phyloP scores from a whole-genome alignment of 2,797 vertebrate species.

The Rhyacichthys aspro region DNA sequence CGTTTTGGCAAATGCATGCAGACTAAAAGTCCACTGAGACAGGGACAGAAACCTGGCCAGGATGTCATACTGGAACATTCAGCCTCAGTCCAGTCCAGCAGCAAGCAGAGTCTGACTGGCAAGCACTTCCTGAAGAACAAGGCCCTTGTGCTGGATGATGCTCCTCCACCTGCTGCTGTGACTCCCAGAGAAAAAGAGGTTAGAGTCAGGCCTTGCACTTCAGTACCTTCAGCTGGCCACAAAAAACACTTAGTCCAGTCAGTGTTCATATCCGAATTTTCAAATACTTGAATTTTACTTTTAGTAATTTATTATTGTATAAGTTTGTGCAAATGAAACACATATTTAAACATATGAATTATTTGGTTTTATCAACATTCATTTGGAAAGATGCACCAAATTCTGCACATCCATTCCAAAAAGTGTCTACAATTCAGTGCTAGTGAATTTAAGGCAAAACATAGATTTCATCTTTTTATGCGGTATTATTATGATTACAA shows the following conservation, averaged over 20 bases:
- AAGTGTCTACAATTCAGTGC: too few relatives aligned
- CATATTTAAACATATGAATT: too few relatives aligned
- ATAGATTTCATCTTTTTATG: too few relatives aligned
- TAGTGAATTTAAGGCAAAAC: too few relatives aligned
- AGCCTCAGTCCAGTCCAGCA: constrained; percentile 41
- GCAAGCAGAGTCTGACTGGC: constrained; percentile 12
- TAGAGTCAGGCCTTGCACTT: constrained; percentile 9
- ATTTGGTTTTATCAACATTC: too few relatives aligned
- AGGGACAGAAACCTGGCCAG: neutral
- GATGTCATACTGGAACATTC: neutral
- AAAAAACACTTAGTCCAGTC: too few relatives aligned
- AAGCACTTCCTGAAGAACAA: constrained; percentile 78
- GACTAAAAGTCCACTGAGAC: constrained; percentile 2
- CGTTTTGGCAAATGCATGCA: constrained; percentile 63
- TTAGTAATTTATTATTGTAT: too few relatives aligned
- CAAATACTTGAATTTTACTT: constrained; percentile 40
- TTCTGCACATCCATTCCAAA: too few relatives aligned
- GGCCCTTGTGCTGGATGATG: neutral
- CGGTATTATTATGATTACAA: too few relatives aligned
- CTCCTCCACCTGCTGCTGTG: neutral
- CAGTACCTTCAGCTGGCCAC: neutral
- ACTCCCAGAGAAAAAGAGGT: neutral
- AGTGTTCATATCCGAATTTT: constrained; percentile 58
- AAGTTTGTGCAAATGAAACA: too few relatives aligned
- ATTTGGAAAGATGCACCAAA: too few relatives aligned